phyloP scores from a whole-genome alignment of 2,113 vertebrate species.

The Pterocles burchelli region DNA sequence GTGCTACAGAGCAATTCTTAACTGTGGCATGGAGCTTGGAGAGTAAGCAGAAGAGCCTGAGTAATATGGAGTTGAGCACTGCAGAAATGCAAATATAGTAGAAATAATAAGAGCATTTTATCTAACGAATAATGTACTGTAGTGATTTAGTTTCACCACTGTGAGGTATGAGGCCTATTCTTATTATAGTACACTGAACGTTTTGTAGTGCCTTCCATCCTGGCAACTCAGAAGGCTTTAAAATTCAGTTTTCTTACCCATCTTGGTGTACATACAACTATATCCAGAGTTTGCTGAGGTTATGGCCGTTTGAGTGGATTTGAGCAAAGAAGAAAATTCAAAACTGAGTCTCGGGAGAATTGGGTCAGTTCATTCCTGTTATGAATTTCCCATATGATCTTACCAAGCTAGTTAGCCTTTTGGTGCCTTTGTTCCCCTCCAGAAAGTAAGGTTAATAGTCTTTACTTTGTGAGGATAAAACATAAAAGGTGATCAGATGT shows the following conservation, averaged over 20 bases:
- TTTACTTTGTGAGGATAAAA: background rate
- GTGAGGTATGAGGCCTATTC: background rate
- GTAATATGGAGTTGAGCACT: background rate
- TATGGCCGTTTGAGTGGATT: background rate
- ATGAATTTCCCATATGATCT: background rate
- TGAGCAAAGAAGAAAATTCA: slow-evolving; percentile 14
- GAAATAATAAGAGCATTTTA: background rate
- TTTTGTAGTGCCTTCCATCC: background rate
- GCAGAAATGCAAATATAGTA: background rate
- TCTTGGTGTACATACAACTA: slow-evolving; percentile 14
- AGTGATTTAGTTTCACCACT: background rate
- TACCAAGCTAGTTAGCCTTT: background rate
- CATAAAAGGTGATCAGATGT: background rate
- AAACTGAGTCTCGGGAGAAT: background rate
- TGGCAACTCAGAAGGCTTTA: slow-evolving; percentile 13
- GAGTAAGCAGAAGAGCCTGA: background rate
- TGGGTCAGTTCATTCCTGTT: background rate
- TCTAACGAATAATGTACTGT: background rate
- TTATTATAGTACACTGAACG: background rate
- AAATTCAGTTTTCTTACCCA: background rate
- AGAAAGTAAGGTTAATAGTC: slow-evolving; percentile 2
- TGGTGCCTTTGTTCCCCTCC: background rate
- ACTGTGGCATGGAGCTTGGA: background rate
- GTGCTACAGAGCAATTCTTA: background rate
- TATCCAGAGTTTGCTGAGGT: background rate